Evolutionary conservation across 2,888 invertebrate genomes (phyloP), one percentile per base, ranked within the genome.

Genomic region (Brachynemurus nebulosus): DNA sequence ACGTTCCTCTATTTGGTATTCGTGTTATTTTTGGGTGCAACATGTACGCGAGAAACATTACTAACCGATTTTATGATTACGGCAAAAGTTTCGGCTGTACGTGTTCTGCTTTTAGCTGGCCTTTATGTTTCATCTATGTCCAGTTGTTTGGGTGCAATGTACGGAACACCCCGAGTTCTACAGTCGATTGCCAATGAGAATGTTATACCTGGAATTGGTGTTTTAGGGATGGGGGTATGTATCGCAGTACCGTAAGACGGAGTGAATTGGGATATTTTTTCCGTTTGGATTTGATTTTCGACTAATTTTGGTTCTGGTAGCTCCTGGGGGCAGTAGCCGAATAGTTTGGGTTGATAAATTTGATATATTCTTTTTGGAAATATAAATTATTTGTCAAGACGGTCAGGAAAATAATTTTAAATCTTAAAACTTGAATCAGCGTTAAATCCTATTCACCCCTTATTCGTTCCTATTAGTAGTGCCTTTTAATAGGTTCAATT

Each of bases 71-170:
- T 84, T 58, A 88, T 92, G 71, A 92, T 97, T 57, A 84, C 91
- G 5, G 85, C 91, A 34, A 89, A 86, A 60, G 92, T 96, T 40
- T 88, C 89, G 1, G 85, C 84, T 0, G 72, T 85, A 33, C 74
- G 80, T 44, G 79, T 93, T 42, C 65, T 95, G 33, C 73, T 95
- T 46, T 68, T 96, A 30, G 84, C 90, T 44, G 96, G 96, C 16
- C 74, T 96, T 42, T 97, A 96, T 64, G 90, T 96, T 12, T 91
- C 92, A 43, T 93, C 93, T 14, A 86, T 96, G 74, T 93, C 93
- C 35, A 90, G 91, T 38, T 92, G 93, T 59, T 74, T 96, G 54
- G 95, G 93, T 9, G 90, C 93, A 27, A 86, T 96, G 80, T 95
- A 96, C 59, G 95, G 95, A 3, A 91, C 95, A 2, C 93, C 95